These are phyloP conservation scores for Theristicus caerulescens DNA, from an alignment of 2,113 vertebrate genomes.

Conservation along the genomic window DNA sequence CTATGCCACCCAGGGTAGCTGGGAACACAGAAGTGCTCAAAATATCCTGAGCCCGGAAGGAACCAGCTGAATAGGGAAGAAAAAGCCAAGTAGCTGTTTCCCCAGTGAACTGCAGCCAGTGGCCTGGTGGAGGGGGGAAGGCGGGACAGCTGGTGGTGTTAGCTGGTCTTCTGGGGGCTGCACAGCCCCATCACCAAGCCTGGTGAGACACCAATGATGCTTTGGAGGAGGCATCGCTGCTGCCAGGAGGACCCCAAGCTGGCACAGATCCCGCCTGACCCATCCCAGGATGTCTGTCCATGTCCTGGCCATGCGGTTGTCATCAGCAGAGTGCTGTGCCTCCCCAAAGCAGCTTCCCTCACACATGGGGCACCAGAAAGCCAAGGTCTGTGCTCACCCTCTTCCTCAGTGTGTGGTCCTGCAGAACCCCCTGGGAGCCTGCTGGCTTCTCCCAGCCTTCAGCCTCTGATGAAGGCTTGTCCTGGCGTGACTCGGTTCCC, in stretches of 20 bases:
- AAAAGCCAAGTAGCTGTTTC: not conserved
- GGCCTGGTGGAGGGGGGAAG: not conserved
- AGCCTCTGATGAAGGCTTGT: not conserved
- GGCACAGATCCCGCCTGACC: not conserved
- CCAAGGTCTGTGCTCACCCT: not conserved
- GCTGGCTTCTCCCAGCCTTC: not conserved
- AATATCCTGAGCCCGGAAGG: not conserved
- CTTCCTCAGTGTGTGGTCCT: not conserved
- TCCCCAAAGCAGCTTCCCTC: not conserved
- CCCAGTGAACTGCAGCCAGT: not conserved
- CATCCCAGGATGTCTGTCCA: accelerated
- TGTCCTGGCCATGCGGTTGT: not conserved
- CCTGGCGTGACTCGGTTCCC: accelerated
- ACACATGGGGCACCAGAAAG: not conserved
- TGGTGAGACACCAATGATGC: accelerated
- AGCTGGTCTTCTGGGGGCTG: not conserved
- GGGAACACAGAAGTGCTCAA: not conserved
- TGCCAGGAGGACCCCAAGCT: not conserved
- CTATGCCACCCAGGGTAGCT: not conserved
- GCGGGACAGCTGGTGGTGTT: not conserved
- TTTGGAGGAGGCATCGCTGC: not conserved
- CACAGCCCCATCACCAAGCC: not conserved
- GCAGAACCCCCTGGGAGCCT: accelerated
- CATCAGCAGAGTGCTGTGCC: not conserved
- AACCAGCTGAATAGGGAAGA: not conserved